These are phyloP conservation scores for Troides oblongomaculatus DNA, from an alignment of 2,888 invertebrate species.

Conservation along the genomic window DNA sequence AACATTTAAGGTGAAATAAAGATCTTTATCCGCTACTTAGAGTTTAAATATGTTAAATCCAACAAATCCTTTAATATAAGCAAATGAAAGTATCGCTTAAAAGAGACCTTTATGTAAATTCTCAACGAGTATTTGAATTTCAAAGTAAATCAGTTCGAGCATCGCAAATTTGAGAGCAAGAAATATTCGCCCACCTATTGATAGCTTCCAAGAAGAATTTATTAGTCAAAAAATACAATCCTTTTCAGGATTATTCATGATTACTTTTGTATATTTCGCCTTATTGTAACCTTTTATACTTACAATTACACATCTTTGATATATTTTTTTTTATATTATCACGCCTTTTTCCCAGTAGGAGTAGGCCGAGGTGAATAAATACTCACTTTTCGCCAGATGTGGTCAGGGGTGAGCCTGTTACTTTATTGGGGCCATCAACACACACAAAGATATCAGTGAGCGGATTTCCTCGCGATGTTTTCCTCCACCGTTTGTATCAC, in stretches of 20 bases:
- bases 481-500: too few species aligned
- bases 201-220: constrained; percentile 6
- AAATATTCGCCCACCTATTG: constrained; percentile 6
- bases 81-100: constrained; percentile 14
- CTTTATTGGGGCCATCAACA: too few species aligned
- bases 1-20: too few species aligned
- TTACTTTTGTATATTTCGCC: not conserved
- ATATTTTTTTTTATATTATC: too few species aligned
- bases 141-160: constrained; percentile 14
- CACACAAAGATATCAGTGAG: too few species aligned
- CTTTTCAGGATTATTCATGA: not conserved
- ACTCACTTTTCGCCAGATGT: too few species aligned
- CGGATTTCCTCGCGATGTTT: too few species aligned
- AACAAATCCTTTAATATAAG: constrained; percentile 1
- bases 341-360: too few species aligned
- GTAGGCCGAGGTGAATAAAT: too few species aligned
- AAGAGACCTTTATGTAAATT: constrained; percentile 16
- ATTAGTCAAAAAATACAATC: not conserved
- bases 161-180: not conserved
- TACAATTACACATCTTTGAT: too few species aligned
- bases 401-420: too few species aligned
- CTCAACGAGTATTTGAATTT: constrained; percentile 14
- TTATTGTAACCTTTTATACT: not conserved
- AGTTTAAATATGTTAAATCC: not conserved
- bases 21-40: not conserved